phyloP scores from a whole-genome alignment of 92 coral and sea anemone genomes.

The Galaxea fascicularis region DNA sequence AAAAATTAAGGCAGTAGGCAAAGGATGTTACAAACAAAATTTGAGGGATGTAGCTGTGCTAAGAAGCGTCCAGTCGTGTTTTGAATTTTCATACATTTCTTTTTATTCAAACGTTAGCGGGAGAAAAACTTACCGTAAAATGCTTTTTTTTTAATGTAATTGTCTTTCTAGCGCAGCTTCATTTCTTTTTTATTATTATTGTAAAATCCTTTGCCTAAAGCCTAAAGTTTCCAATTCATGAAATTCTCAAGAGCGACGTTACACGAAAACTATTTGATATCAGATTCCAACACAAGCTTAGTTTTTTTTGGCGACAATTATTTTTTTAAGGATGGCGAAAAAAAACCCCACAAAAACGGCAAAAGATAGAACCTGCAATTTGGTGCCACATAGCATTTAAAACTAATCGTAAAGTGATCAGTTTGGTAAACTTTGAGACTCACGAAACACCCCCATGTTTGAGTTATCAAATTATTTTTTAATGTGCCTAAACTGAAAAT shows the following conservation, averaged over 20 bases:
- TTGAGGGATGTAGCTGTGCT: slow-evolving; percentile 31
- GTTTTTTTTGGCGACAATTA: slow-evolving; percentile 27
- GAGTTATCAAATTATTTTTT: slow-evolving; percentile 11
- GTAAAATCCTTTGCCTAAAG: slow-evolving; percentile 18
- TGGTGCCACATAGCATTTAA: slow-evolving; percentile 26
- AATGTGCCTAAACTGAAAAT: slow-evolving; percentile 16
- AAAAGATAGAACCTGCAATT: slow-evolving; percentile 29
- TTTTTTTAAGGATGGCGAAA: slow-evolving; percentile 16
- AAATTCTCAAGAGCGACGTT: slow-evolving; percentile 22
- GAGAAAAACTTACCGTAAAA: neutral
- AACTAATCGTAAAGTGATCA: slow-evolving; percentile 23
- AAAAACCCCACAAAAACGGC: slow-evolving; percentile 21
- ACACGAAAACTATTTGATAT: slow-evolving; percentile 22
- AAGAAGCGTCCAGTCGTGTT: slow-evolving; percentile 27
- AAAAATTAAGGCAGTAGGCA: slow-evolving; percentile 22
- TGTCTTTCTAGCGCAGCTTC: neutral
- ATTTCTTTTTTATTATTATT: neutral
- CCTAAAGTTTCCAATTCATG: neutral
- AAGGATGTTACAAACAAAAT: slow-evolving; percentile 15
- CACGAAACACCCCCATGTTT: slow-evolving; percentile 22
- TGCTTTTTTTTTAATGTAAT: neutral
- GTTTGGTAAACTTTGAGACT: slow-evolving; percentile 36
- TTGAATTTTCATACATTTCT: slow-evolving; percentile 23
- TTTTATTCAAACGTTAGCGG: slow-evolving; percentile 4
- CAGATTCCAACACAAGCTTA: slow-evolving; percentile 23